Evolutionary conservation across 2,888 invertebrate species (phyloP), one percentile per base, ranked within the genome.

Genomic region (Trilocha varians): DNA sequence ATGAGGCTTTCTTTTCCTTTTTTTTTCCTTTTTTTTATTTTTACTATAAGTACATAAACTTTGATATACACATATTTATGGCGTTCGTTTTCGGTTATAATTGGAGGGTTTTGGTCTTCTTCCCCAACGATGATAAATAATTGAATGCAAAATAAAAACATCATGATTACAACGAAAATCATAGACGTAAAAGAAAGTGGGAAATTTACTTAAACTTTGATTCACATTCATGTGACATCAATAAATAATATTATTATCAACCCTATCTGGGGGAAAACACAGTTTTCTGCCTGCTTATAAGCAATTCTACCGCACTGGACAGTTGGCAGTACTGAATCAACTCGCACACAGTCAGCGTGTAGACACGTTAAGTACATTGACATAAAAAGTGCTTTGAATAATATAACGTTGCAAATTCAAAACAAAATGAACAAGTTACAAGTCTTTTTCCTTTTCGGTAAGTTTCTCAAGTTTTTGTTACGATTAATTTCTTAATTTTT

Each of bases 381-480:
- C 36, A 14, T 38, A 48, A n/a, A 35, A 36, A 32, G 33, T 36
- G 13, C 39, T 36, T 36, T 37, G 18, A 39, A 41, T 14, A 3
- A 16, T 37, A 41, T 37, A 41, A 11, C 35, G 11, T 15, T 13
- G 3, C 18, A 42, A 17, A 40, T 39, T 42, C 36, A 16, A 38
- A 3, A 36, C 32, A 59, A 49, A 44, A 74, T 74, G 75, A 56
- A 61, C 36, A 64, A 64, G 44, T 16, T 66, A 11, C 54, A 52
- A 38, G 48, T 57, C 16, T 49, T 70, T 44, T 56, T 72, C 38
- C 48, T 70, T 43, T 40, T 73, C 16, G 72, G 75, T 75, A 35
- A 74, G 73, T 65, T 13, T 15, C 43, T 38, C 40, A 40, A 42
- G 36, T 32, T 40, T 14, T 34, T 34, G 17, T 25, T 15, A 25